Conservation (phyloP, 2,113 vertebrate genomes). For the Crotophaga sulcirostris region DNA sequence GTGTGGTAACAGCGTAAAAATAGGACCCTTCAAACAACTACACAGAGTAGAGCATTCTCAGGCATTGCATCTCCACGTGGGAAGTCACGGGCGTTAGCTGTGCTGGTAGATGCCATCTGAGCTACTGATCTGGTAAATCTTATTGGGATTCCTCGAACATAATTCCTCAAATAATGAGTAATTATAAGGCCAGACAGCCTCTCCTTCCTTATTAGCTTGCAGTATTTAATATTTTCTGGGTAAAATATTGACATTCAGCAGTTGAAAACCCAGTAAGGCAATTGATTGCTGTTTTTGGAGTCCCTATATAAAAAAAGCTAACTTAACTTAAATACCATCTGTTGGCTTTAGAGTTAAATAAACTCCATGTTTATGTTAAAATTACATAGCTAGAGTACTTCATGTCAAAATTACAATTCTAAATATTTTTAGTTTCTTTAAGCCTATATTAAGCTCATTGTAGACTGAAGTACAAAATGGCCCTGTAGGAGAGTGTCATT, state of each 20-base stretch:
- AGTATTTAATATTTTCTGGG: conserved; percentile 43
- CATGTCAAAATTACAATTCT: conserved; percentile 61
- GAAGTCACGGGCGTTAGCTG: neutral
- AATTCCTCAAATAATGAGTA: conserved; percentile 28
- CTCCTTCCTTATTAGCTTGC: conserved; percentile 32
- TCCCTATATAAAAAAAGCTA: conserved; percentile 18
- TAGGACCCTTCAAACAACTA: neutral
- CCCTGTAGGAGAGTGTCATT: conserved; percentile 58
- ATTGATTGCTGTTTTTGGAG: conserved; percentile 66
- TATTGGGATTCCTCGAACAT: neutral
- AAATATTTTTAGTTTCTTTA: conserved; percentile 56
- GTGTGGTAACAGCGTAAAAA: neutral
- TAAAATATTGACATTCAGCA: conserved; percentile 45
- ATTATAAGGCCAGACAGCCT: conserved; percentile 36
- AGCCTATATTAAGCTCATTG: conserved; percentile 62
- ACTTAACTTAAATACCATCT: conserved; percentile 68
- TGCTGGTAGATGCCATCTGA: neutral
- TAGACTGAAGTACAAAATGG: conserved; percentile 19
- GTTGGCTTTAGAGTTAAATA: conserved; percentile 67
- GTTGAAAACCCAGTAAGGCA: conserved; percentile 31
- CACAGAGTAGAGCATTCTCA: fast-evolving
- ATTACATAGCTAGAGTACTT: conserved; percentile 63
- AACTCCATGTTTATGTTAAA: conserved; percentile 62
- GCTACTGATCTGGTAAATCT: neutral
- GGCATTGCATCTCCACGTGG: fast-evolving